Conservation (phyloP, 2,113 vertebrate genomes). For the Paracanthobrama guichenoti region DNA sequence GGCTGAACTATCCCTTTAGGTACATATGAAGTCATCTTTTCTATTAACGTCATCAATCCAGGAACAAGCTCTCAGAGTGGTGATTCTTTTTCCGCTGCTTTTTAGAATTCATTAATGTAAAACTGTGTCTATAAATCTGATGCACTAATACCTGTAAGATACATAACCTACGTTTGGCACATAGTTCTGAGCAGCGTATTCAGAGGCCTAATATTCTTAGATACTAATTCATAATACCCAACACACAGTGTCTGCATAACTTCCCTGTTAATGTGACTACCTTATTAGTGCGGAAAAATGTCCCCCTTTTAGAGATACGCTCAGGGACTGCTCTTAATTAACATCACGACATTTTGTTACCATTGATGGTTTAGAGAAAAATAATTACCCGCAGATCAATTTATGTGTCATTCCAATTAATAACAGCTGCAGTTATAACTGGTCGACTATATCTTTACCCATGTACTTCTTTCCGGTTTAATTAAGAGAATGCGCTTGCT, state of each 20-base stretch:
- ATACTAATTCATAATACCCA: constrained; percentile 20
- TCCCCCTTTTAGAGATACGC: constrained; percentile 19
- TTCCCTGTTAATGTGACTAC: constrained; percentile 35
- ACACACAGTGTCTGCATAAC: background rate
- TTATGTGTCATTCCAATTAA: constrained; percentile 55
- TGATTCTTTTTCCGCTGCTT: background rate
- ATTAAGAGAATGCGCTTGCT: constrained; percentile 58
- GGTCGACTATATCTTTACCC: constrained; percentile 23
- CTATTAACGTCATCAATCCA: constrained; percentile 15
- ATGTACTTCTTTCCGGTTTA: constrained; percentile 50
- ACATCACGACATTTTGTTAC: constrained; percentile 44
- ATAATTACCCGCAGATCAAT: constrained; percentile 51
- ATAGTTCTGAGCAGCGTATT: constrained; percentile 24
- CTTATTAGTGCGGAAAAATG: constrained; percentile 37
- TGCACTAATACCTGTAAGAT: constrained; percentile 43
- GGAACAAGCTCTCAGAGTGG: background rate
- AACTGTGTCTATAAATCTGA: constrained; percentile 40
- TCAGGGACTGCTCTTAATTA: constrained; percentile 53
- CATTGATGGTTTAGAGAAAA: constrained; percentile 38
- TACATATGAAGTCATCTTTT: background rate
- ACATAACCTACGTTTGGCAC: background rate
- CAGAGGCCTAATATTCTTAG: constrained; percentile 1
- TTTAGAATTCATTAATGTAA: constrained; percentile 38
- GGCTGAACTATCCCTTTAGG: background rate
- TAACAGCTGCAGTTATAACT: constrained; percentile 26